Evolutionary conservation across 2,113 vertebrate genomes (phyloP).

Genomic region (Bombycilla garrulus): DNA sequence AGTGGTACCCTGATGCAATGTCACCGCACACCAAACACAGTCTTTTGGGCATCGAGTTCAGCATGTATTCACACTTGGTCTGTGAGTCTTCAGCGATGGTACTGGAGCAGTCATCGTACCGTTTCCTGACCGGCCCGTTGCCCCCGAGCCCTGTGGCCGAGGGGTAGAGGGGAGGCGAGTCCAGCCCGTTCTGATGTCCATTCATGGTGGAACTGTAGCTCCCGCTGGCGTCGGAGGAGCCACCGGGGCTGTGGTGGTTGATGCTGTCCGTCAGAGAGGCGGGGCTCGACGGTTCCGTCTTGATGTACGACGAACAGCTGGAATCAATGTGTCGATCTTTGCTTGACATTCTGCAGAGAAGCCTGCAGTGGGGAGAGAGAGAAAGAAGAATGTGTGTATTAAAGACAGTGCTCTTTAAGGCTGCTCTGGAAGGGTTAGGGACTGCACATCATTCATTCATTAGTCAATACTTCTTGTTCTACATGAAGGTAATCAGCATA

Average conservation of each 20-base stretch:
- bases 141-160: slow-evolving; percentile 88
- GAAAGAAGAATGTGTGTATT: slow-evolving; percentile 61
- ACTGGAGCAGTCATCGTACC: slow-evolving; percentile 98
- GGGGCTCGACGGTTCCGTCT: slow-evolving; percentile 99
- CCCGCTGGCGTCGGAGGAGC: slow-evolving; percentile 98
- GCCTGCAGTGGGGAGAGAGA: slow-evolving; percentile 78
- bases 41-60: slow-evolving; percentile 99
- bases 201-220: slow-evolving; percentile 99
- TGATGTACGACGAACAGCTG: slow-evolving; percentile 99
- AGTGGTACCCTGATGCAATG: slow-evolving; percentile 99
- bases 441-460: slow-evolving; percentile 85
- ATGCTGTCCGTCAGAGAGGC: slow-evolving; percentile 99
- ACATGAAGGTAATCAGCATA: slow-evolving; percentile 94
- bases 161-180: slow-evolving; percentile 96
- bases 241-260: slow-evolving; percentile 99
- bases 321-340: slow-evolving; percentile 99
- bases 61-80: slow-evolving; percentile 99
- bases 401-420: slow-evolving; percentile 65
- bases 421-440: slow-evolving; percentile 58
- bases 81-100: slow-evolving; percentile 97
- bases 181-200: slow-evolving; percentile 97
- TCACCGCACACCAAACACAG: slow-evolving; percentile 98
- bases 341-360: slow-evolving; percentile 99
- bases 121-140: slow-evolving; percentile 88
- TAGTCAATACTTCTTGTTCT: slow-evolving; percentile 95